phyloP scores from a whole-genome alignment of 2,797 vertebrate genomes.

The Myotis vivesi region DNA sequence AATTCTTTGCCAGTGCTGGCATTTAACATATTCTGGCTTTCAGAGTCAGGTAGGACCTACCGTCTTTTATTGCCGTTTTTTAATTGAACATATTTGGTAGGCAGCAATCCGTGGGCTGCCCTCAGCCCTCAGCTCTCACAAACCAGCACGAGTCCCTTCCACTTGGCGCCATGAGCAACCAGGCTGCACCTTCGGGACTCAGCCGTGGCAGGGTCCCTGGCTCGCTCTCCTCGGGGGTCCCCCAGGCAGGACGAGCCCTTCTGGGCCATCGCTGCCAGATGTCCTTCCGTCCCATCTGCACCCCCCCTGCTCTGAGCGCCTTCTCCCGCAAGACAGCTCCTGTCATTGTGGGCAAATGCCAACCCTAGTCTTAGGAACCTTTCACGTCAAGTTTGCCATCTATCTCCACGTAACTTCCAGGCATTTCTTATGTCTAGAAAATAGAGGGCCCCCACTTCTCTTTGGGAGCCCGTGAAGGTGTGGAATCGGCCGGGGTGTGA shows the following conservation, averaged over 20 bases:
- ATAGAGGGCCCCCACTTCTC: background rate
- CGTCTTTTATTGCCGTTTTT: background rate
- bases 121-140: fast-evolving
- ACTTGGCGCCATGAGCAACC: background rate
- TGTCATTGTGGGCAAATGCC: background rate
- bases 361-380: background rate
- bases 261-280: fast-evolving
- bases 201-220: background rate
- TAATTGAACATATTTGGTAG: background rate
- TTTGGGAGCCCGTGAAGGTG: background rate
- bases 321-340: background rate
- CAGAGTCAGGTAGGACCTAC: background rate
- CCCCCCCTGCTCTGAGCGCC: background rate
- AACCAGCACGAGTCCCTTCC: background rate
- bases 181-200: background rate
- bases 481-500: background rate
- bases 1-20: background rate
- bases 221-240: background rate
- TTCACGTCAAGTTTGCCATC: background rate
- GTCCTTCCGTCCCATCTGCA: background rate
- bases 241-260: background rate
- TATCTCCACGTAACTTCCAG: background rate
- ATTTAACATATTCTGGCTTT: background rate
- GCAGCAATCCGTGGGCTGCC: background rate
- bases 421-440: background rate